Base-by-base conservation (phyloP, 2,113 vertebrate species). In the Trematocara unimaculatum region DNA sequence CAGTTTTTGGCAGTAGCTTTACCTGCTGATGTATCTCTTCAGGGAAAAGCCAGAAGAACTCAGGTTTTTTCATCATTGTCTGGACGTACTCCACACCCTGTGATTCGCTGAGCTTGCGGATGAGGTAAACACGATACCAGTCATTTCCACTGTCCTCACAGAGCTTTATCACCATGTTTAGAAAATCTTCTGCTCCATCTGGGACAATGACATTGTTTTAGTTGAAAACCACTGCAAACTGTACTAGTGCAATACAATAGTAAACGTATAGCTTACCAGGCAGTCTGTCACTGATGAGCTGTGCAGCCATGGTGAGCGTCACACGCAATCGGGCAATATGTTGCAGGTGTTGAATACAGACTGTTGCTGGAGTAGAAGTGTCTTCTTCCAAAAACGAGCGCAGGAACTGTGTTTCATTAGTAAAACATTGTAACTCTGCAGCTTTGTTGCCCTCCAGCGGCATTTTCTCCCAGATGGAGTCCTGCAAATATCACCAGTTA, bases 41-140 rank as follows among this genome's bases (percentile, higher is more conserved):
- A 6, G 98, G 98, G 51, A 98, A 98, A 31, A 98, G 86, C 98
- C 98, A 98, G 5, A 6, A 67, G 53, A 90, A 95, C 0, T 11
- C 23, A 5, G 77, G 62, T 14, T 88, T 20, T 17, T 90, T 87
- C 40, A 94, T 91, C 54, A 97, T 84, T n/a, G 72, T 93, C 94
- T 97, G 97, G 54, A 97, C 93, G 2, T 93, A 96, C 3, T 96
- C 97, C 17, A 97, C 89, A 1, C 98, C 98, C 0, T 90, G 55
- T 67, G 89, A 95, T 86, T 92, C 86, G 4, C 95, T 84, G 1
- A 98, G 92, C 67, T 94, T 97, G 58, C 98, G 94, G 23, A 98
- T 90, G 51, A 98, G 94, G 91, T 97, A 98, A 86, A 98, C 95
- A 0, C 87, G 77, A 72, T 96, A 95, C 98, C 98, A 98, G 86